These are phyloP conservation scores for Pollicipes pollicipes DNA, from an alignment of 1,140 invertebrate species.

Conservation along the genomic window DNA sequence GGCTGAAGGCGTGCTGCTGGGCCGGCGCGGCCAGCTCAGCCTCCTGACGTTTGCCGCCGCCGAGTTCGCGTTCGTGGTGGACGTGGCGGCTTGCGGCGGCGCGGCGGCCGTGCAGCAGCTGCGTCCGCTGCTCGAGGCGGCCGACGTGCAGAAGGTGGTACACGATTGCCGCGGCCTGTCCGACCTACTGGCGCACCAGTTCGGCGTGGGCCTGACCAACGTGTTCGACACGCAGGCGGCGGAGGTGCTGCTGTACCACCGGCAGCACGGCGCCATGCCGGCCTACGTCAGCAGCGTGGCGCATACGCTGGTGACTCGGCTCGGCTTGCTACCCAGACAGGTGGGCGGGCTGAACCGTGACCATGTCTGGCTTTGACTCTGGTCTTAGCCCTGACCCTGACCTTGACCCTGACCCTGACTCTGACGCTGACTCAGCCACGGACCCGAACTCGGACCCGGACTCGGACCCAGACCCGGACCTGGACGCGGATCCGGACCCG, in stretches of 20 bases:
- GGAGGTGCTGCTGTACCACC: background rate
- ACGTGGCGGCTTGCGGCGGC: background rate
- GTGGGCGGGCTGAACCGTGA: background rate
- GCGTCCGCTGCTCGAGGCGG: background rate
- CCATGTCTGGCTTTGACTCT: too few relatives aligned
- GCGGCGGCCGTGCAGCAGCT: background rate
- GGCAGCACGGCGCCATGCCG: background rate
- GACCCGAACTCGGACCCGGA: too few relatives aligned
- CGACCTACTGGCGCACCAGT: background rate
- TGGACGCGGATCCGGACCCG: too few relatives aligned
- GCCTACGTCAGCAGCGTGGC: background rate
- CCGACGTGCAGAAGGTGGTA: background rate
- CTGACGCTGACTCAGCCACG: too few relatives aligned
- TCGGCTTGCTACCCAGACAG: background rate
- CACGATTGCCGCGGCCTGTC: background rate
- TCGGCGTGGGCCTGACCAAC: background rate
- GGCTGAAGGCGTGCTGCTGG: background rate
- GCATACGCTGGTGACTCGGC: constrained; percentile 1
- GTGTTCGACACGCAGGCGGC: constrained; percentile 4
- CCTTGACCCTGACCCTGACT: too few relatives aligned
- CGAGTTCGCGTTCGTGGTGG: background rate
- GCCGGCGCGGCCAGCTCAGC: background rate
- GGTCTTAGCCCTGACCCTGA: too few relatives aligned
- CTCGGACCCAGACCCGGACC: too few relatives aligned
- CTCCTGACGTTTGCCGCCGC: background rate